Conservation (phyloP, 2,888 invertebrate genomes). For the Podabrus alpinus region DNA sequence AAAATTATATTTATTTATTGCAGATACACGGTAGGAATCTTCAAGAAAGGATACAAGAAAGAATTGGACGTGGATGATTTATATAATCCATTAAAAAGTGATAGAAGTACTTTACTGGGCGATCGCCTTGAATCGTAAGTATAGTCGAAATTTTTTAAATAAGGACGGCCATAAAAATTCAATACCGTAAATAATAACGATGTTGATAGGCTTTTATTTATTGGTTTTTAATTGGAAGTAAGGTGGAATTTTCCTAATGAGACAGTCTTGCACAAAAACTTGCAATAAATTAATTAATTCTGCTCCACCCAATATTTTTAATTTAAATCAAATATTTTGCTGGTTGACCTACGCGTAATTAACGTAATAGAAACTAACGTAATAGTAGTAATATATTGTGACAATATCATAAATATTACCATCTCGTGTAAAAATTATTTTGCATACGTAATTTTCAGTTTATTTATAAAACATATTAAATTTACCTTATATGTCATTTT, state of each 20-base stretch:
- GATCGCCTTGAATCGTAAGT: constrained; percentile 67
- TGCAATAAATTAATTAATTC: background rate
- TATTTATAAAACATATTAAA: background rate
- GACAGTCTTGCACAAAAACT: background rate
- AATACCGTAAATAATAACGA: background rate
- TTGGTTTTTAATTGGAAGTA: background rate
- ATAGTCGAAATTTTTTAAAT: background rate
- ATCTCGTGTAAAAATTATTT: background rate
- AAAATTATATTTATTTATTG: constrained; percentile 33
- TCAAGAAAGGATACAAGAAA: constrained; percentile 73
- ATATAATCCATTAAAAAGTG: constrained; percentile 69
- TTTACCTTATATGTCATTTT: background rate
- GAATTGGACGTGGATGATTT: constrained; percentile 76
- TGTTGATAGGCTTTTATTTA: background rate
- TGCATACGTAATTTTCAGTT: background rate
- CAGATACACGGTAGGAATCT: constrained; percentile 79
- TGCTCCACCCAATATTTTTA: background rate
- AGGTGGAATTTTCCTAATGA: background rate
- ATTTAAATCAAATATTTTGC: background rate
- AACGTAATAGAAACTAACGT: background rate
- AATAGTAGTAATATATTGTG: background rate
- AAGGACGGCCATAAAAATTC: background rate
- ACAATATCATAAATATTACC: background rate
- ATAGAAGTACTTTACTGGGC: constrained; percentile 71
- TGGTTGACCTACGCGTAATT: background rate